Conservation (phyloP, 2,113 vertebrate genomes). For the Podarcis raffonei region DNA sequence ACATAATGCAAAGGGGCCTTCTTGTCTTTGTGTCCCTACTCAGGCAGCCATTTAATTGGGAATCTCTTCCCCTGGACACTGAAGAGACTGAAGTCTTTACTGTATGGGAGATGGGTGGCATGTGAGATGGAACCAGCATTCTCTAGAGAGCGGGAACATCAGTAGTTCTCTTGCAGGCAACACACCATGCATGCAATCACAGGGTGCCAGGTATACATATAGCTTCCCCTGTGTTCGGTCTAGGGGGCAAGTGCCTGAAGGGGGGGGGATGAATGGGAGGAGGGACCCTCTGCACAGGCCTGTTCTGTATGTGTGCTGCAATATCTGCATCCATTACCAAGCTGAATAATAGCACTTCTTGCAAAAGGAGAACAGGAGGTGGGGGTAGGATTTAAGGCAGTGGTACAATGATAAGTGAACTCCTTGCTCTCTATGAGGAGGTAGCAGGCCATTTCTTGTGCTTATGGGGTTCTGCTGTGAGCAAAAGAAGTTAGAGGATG, state of each 20-base stretch:
- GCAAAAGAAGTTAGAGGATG: conserved; percentile 15
- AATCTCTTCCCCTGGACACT: not conserved
- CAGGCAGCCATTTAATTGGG: not conserved
- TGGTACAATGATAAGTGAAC: not conserved
- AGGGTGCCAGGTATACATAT: not conserved
- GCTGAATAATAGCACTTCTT: not conserved
- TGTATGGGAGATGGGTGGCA: accelerated
- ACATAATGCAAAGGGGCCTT: not conserved
- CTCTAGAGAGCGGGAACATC: not conserved
- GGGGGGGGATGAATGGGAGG: not conserved
- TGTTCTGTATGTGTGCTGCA: not conserved
- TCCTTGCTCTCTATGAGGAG: not conserved
- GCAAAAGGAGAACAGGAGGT: not conserved
- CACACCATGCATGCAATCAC: not conserved
- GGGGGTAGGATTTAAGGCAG: not conserved
- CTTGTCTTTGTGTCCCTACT: not conserved
- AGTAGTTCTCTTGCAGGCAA: conserved; percentile 12
- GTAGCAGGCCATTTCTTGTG: not conserved
- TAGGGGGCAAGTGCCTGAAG: not conserved
- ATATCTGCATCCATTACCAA: not conserved
- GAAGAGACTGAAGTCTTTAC: conserved; percentile 27
- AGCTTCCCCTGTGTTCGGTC: not conserved
- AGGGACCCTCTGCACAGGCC: not conserved
- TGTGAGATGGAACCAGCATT: accelerated
- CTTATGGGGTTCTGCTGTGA: not conserved